Base-by-base conservation (phyloP, 2,113 vertebrate genomes). In the Pollimyrus isidori region DNA sequence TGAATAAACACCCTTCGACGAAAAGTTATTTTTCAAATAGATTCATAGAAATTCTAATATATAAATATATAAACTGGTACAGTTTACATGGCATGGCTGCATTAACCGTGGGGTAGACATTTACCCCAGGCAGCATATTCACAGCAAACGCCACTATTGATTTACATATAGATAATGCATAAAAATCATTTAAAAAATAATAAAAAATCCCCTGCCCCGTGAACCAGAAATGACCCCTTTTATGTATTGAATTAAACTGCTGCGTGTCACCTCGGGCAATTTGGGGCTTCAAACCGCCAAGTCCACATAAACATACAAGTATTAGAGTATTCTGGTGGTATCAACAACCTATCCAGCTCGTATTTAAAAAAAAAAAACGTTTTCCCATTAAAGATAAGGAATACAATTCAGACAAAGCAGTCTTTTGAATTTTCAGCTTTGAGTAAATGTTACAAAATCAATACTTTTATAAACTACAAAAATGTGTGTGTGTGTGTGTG, bases 101-200 rank as follows among this genome's bases (percentile, higher is more conserved):
- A 30, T 39, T 19, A 45, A 21, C 39, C 23, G 42, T n/a, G 83
- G 19, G 89, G 7, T 87, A 50, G 17, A 53, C 82, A 73, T 11
- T 62, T 45, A 45, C 88, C 85, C 86, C 52, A 90, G 69, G 82
- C 58, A 62, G 84, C 58, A 92, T 90, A 91, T 90, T 50, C 86
- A 90, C 80, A 53, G 73, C 90, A 87, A 82, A 84, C 87, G 26
- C 83, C 50, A 50, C 53, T 90, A 94, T 93, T 92, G 94, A 95
- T 94, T 91, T 88, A 86, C 90, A 89, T 93, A 92, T 90, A 92
- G 91, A 90, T 91, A 94, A 94, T 94, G 42, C 42, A 45, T 45
- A 45, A 45, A 35, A 35, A 35, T 35, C 35, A 35, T 35, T 35
- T 1, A 35, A 35, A 35, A 35, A 35, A 35, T 35, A 35, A 35